Conservation (phyloP, 2,888 invertebrate genomes). For the Drosophila sordidula region DNA sequence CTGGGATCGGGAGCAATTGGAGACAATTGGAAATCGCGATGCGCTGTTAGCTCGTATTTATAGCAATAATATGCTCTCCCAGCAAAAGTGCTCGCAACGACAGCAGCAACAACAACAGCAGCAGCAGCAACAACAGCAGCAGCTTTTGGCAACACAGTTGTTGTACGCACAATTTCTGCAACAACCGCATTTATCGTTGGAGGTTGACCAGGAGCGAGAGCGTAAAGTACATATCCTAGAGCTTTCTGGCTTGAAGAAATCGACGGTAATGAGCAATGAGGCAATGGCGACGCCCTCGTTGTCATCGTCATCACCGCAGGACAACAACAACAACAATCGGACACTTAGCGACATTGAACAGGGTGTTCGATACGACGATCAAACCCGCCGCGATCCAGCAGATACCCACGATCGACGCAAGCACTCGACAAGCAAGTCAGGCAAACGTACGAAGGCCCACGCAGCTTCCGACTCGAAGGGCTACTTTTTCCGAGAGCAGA, state of each 20-base stretch:
- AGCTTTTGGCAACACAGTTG: slow-evolving; percentile 76
- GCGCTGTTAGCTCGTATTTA: slow-evolving; percentile 45
- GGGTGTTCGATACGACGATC: slow-evolving; percentile 14
- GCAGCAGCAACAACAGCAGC: slow-evolving; percentile 30
- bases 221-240: slow-evolving; percentile 39
- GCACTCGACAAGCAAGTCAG: slow-evolving; percentile 6
- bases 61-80: slow-evolving; percentile 39
- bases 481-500: slow-evolving; percentile 78
- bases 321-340: slow-evolving; percentile 57
- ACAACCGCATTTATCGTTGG: slow-evolving; percentile 39
- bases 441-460: slow-evolving; percentile 13
- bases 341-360: slow-evolving; percentile 31
- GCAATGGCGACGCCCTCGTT: not conserved
- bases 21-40: slow-evolving; percentile 11
- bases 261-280: not conserved
- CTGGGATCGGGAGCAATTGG: slow-evolving; percentile 26
- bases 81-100: slow-evolving; percentile 30
- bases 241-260: slow-evolving; percentile 30
- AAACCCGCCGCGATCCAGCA: not conserved
- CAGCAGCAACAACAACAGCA: slow-evolving; percentile 26
- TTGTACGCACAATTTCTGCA: slow-evolving; percentile 69
- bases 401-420: slow-evolving; percentile 8
- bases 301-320: slow-evolving; percentile 25
- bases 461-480: slow-evolving; percentile 42
- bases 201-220: slow-evolving; percentile 17